These are phyloP conservation scores for Aphidius ervi DNA, from an alignment of 1,140 invertebrate species.

Conservation along the genomic window DNA sequence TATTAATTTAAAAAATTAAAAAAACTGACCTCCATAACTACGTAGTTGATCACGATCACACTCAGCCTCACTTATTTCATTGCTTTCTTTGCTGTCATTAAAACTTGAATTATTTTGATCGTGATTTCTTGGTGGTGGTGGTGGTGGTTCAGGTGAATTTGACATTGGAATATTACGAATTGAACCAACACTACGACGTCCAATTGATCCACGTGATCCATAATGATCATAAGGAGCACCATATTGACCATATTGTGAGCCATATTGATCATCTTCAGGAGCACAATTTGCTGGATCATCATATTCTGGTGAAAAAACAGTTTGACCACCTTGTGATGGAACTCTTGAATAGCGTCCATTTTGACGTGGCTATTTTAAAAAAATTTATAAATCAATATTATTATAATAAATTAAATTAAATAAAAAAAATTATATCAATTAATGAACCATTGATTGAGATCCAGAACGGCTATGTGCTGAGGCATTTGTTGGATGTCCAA, in stretches of 20 bases:
- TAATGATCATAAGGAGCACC: slow-evolving; percentile 84
- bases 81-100: slow-evolving; percentile 88
- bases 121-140: slow-evolving; percentile 72
- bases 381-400: slow-evolving; percentile 2
- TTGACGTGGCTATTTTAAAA: slow-evolving; percentile 60
- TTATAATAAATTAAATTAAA: background rate
- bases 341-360: slow-evolving; percentile 70
- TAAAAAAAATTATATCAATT: slow-evolving; percentile 21
- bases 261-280: slow-evolving; percentile 84
- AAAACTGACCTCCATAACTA: slow-evolving; percentile 68
- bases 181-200: slow-evolving; percentile 66
- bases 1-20: slow-evolving; percentile 16
- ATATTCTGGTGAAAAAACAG: slow-evolving; percentile 69
- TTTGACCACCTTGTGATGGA: slow-evolving; percentile 50
- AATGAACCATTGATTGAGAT: slow-evolving; percentile 75
- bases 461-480: slow-evolving; percentile 75
- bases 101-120: slow-evolving; percentile 72
- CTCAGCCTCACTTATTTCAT: slow-evolving; percentile 89
- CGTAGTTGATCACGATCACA: slow-evolving; percentile 76
- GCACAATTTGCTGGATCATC: slow-evolving; percentile 88
- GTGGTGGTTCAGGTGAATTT: slow-evolving; percentile 75
- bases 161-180: slow-evolving; percentile 64
- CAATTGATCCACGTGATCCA: slow-evolving; percentile 75
- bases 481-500: slow-evolving; percentile 58
- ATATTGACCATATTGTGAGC: slow-evolving; percentile 74